Base-by-base conservation (phyloP, 2,888 invertebrate genomes). In the Oxycera nigricornis region DNA sequence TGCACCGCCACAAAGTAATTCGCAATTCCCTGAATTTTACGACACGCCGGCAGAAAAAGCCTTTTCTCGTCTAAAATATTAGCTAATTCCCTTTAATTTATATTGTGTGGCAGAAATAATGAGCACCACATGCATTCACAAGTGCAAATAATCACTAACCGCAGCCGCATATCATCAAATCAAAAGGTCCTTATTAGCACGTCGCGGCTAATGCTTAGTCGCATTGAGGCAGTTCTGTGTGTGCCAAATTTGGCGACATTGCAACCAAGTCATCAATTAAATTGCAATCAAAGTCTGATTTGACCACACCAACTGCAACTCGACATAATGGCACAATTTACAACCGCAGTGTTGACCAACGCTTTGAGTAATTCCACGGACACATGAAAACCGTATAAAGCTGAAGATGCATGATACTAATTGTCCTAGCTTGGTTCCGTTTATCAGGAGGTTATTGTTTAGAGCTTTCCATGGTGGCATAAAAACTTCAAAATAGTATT, bases 211-310 rank as follows among this genome's bases (percentile, higher is more conserved):
- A 35, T 46, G 46, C 6, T 46, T 3, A 3, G 17, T 46, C 14
- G 3, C 46, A 14, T 46, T 46, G 46, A 14, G 46, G 46, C 17
- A 17, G n/a, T n/a, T 14, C 46, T 46, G 46, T 11, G 14, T 46
- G 46, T 46, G 46, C 17, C 46, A 46, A 46, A 46, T 46, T 46
- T 46, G 11, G 17, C 14, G 46, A 46, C 6, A 46, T 7, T 46
- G 46, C 17, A 3, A 46, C 46, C 46, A 46, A 46, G 11, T 55
- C 55, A 55, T 59, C 28, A 59, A 59, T 59, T 59, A 59, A 59
- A 26, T 59, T 7, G 2, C 14, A 26, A 59, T 59, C 24, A 4
- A 24, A 59, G 28, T 30, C 9, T 59, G 9, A 26, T 28, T 59
- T 26, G n/a, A 26, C 59, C 28, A 28, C 59, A 59, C 17, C 14